These are phyloP conservation scores for Tiaroga cobitis DNA, from an alignment of 2,797 vertebrate genomes.

Conservation along the genomic window DNA sequence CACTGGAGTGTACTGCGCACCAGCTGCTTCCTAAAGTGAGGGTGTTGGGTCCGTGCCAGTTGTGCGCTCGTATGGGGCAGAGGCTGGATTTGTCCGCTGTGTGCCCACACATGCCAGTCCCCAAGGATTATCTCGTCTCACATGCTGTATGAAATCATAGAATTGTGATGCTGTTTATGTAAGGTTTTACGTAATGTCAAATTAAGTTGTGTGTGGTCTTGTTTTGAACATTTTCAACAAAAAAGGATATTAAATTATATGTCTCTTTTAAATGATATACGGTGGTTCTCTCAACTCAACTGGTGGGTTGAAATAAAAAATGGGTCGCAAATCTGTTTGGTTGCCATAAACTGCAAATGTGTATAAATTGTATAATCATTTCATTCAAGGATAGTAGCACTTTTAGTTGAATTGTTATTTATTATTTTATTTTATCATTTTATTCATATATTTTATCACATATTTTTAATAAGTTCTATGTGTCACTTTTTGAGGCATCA, in stretches of 20 bases:
- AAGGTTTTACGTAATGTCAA: constrained; percentile 37
- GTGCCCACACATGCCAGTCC: constrained; percentile 37
- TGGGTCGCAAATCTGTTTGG: background rate
- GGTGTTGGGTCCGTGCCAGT: constrained; percentile 18
- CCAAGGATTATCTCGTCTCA: constrained; percentile 42
- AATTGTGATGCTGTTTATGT: constrained; percentile 37
- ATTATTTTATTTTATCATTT: background rate
- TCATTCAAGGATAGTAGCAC: background rate
- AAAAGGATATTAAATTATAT: background rate
- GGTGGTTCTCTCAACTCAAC: background rate
- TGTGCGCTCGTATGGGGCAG: constrained; percentile 8
- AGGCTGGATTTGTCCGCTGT: constrained; percentile 33
- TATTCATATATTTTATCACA: background rate
- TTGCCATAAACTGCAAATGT: background rate
- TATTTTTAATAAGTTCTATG: background rate
- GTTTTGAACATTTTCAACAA: background rate
- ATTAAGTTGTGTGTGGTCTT: background rate
- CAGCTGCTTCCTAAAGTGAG: constrained; percentile 2
- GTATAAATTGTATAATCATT: background rate
- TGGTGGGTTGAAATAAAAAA: background rate
- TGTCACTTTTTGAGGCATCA: background rate
- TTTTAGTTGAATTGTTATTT: background rate
- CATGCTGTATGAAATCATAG: constrained; percentile 19
- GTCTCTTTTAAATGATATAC: background rate
- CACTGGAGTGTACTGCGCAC: background rate